These are phyloP conservation scores for Rhizoglyphus robini DNA, from an alignment of 1,140 invertebrate species.

Conservation along the genomic window DNA sequence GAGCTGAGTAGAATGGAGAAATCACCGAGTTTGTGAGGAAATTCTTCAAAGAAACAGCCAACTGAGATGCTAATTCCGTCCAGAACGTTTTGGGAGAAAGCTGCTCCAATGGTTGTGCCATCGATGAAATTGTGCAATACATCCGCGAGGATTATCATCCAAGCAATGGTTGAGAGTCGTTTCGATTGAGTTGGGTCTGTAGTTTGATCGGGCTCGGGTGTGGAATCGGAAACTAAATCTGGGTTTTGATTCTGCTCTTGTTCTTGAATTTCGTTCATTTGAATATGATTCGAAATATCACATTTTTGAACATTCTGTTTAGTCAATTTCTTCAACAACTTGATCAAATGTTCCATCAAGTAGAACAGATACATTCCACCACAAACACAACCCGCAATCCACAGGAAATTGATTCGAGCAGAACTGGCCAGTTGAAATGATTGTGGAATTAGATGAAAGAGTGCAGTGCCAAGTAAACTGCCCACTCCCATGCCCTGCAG, in stretches of 20 bases:
- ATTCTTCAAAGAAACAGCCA: slow-evolving; percentile 54
- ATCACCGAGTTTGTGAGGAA: slow-evolving; percentile 56
- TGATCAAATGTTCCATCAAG: slow-evolving; percentile 39
- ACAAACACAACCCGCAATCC: slow-evolving; percentile 35
- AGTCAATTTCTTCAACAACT: slow-evolving; percentile 32
- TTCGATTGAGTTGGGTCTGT: no score
- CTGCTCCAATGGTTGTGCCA: slow-evolving; percentile 52
- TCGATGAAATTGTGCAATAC: slow-evolving; percentile 58
- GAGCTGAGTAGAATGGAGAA: slow-evolving; percentile 56
- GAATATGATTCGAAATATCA: neutral
- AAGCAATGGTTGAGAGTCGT: slow-evolving; percentile 46
- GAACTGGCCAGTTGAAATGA: slow-evolving; percentile 34
- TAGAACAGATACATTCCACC: slow-evolving; percentile 41
- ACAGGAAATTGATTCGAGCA: slow-evolving; percentile 35
- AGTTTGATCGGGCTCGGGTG: neutral
- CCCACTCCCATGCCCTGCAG: slow-evolving; percentile 53
- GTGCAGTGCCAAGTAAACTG: slow-evolving; percentile 44
- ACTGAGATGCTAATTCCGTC: slow-evolving; percentile 50
- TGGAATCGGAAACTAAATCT: no score
- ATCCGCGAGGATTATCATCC: slow-evolving; percentile 60
- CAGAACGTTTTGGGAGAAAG: slow-evolving; percentile 46
- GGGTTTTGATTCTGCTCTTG: no score
- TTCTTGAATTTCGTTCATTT: no score
- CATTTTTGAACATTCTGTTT: neutral
- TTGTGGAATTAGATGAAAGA: slow-evolving; percentile 50